Evolutionary conservation across 2,888 invertebrate species (phyloP), one percentile per base, ranked within the genome.

Genomic region (Boloria selene): DNA sequence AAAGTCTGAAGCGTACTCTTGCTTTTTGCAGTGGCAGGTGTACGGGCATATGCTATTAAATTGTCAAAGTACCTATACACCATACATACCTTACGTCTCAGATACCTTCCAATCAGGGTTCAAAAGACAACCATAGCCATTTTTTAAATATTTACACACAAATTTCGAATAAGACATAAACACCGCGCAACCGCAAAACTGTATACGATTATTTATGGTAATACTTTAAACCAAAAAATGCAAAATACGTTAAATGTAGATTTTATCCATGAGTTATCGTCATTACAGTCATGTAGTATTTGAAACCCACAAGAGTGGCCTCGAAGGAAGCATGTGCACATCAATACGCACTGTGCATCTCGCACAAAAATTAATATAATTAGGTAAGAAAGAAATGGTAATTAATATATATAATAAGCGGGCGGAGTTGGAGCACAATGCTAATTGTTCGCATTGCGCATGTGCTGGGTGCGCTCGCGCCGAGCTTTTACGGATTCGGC

Each of bases 1-100:
- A 77, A 80, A 81, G 89, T 87, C 87, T 84, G 87, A 87, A 90
- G 90, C 91, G 87, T 88, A 90, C 82, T 83, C 84, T 84, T 86
- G 86, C 86, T 92, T 92, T 92, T 92, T 92, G 90, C 89, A 88
- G 73, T 70, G 85, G 89, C 91, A 92, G 91, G 91, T 92, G 91
- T 84, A 78, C 74, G 80, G 79, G 83, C 90, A 90, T 90, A 89
- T 90, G 92, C 90, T 90, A 90, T 92, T 91, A 91, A 90, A 91
- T 90, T 92, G 90, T 91, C 92, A 91, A 91, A 90, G 89, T 84
- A 22, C 22, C 22, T 22, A 80, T 81, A 84, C 66, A 56, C 16
- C 60, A 61, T 81, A 80, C 79, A 81, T 78, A 78, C 80, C 76
- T 63, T 81, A 77, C 77, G 74, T 78, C 79, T 80, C 81, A 79